phyloP scores from a whole-genome alignment of 1,140 invertebrate species.

The Aphidius gifuensis region DNA sequence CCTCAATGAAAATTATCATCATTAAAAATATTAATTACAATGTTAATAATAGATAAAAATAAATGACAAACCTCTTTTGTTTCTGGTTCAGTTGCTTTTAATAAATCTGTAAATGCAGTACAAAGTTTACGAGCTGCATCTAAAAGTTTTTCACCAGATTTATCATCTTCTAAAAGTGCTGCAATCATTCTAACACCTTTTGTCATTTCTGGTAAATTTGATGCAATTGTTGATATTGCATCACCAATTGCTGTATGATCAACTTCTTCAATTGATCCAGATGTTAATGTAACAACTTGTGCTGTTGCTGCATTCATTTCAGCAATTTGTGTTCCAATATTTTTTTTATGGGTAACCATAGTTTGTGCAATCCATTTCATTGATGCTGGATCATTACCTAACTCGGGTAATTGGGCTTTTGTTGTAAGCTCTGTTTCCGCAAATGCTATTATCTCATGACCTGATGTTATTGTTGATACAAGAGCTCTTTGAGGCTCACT shows the following conservation, averaged over 20 bases:
- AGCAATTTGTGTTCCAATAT: constrained; percentile 92
- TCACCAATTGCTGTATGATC: constrained; percentile 95
- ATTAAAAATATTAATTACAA: neutral
- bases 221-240: constrained; percentile 95
- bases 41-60: neutral
- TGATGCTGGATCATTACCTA: constrained; percentile 81
- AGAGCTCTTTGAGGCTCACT: constrained; percentile 89
- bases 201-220: constrained; percentile 93
- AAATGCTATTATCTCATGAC: constrained; percentile 79
- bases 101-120: constrained; percentile 89
- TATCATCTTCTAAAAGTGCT: constrained; percentile 82
- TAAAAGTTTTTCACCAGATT: constrained; percentile 80
- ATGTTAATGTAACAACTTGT: constrained; percentile 93
- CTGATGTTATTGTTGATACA: constrained; percentile 83
- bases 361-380: constrained; percentile 91
- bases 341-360: constrained; percentile 93
- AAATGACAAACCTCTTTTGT: constrained; percentile 70
- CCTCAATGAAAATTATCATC: neutral
- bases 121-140: constrained; percentile 91
- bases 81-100: constrained; percentile 91
- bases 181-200: constrained; percentile 93
- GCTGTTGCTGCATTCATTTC: constrained; percentile 99
- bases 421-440: constrained; percentile 79
- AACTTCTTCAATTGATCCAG: constrained; percentile 75
- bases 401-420: constrained; percentile 71